Percentiles rank a stretch among this genome's conserved stretches.
These are phyloP conservation scores for Podarcis siculus DNA, from an alignment of 2,797 vertebrate genomes.

Conservation along the genomic window DNA sequence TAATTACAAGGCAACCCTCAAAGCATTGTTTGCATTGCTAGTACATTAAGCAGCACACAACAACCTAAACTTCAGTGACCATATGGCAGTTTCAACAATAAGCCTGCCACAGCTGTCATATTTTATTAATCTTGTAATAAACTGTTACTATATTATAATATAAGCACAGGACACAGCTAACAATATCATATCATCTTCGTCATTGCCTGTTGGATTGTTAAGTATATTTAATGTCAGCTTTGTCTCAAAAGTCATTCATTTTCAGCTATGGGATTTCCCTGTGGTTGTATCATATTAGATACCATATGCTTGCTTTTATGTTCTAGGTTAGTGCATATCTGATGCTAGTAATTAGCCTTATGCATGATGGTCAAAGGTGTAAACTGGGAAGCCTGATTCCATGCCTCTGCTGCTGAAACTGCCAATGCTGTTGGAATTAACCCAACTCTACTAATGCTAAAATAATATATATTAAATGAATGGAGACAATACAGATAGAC, in stretches of 20 bases:
- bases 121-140: slow-evolving; percentile 58
- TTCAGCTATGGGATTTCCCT: slow-evolving; percentile 32
- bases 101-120: slow-evolving; percentile 40
- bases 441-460: neutral
- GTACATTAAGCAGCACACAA: slow-evolving; percentile 30
- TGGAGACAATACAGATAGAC: neutral
- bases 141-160: slow-evolving; percentile 39
- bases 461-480: neutral
- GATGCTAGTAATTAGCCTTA: slow-evolving; percentile 34
- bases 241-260: slow-evolving; percentile 29
- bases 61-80: slow-evolving; percentile 42
- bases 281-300: slow-evolving; percentile 41
- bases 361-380: neutral
- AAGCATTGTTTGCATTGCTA: slow-evolving; percentile 50
- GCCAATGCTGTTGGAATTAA: neutral
- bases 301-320: slow-evolving; percentile 32
- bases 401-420: neutral
- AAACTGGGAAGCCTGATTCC: neutral
- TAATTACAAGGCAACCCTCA: slow-evolving; percentile 44
- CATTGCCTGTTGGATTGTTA: slow-evolving; percentile 19
- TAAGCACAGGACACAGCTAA: slow-evolving; percentile 45
- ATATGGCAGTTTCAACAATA: slow-evolving; percentile 51
- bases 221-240: slow-evolving; percentile 26
- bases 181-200: slow-evolving; percentile 34
- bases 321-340: slow-evolving; percentile 36